Evolutionary conservation across 2,888 invertebrate species (phyloP).

Genomic region (Xiphydria camelus): DNA sequence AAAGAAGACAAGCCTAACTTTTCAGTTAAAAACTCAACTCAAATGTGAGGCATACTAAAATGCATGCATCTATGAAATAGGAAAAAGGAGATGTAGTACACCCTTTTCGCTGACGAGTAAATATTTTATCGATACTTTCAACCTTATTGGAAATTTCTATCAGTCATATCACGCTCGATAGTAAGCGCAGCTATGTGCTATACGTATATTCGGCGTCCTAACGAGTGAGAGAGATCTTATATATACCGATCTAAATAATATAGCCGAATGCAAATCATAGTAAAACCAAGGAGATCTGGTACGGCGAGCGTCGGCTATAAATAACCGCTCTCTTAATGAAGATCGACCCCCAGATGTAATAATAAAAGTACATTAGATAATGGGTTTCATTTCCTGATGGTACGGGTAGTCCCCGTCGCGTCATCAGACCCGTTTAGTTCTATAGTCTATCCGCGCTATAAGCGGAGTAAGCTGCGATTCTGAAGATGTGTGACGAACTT

Average conservation of each 20-base stretch:
- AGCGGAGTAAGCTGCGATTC: too few species aligned
- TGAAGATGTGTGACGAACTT: too few species aligned
- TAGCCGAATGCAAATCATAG: neutral
- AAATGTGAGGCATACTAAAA: too few species aligned
- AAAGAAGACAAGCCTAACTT: too few species aligned
- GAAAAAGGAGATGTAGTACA: neutral
- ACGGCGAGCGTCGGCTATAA: constrained; percentile 20
- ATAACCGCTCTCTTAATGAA: constrained; percentile 35
- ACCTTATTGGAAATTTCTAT: constrained; percentile 5
- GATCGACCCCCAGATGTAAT: constrained; percentile 39
- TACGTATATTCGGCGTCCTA: too few species aligned
- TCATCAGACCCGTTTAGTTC: constrained; percentile 29
- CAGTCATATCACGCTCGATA: too few species aligned
- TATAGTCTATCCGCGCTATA: too few species aligned
- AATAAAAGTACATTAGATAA: constrained; percentile 51
- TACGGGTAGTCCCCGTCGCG: constrained; percentile 18
- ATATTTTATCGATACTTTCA: neutral
- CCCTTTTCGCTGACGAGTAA: neutral
- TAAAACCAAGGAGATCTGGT: neutral
- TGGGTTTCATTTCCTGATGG: constrained; percentile 45
- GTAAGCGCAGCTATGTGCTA: too few species aligned
- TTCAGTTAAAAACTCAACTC: too few species aligned
- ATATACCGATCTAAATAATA: too few species aligned
- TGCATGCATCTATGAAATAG: too few species aligned
- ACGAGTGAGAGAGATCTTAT: too few species aligned